Percentiles rank a stretch among this genome's conserved stretches.
Evolutionary conservation across 2,888 invertebrate species (phyloP).

Genomic region (Brachypterus glaber): DNA sequence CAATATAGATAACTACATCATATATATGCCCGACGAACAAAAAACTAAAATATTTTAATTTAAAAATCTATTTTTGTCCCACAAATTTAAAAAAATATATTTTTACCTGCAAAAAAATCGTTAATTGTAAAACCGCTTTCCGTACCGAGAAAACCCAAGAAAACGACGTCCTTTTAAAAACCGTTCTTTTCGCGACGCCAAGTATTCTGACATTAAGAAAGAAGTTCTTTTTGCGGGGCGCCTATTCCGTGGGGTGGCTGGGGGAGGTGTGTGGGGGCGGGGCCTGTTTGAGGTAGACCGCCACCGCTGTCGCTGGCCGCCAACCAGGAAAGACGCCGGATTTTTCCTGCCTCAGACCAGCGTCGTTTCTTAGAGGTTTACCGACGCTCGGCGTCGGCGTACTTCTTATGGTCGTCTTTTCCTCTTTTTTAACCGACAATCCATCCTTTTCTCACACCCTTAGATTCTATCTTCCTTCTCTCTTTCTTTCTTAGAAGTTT

Average conservation of each 20-base stretch:
- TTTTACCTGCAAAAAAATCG: too few relatives aligned
- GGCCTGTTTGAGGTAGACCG: slow-evolving; percentile 45
- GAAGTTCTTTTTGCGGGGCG: slow-evolving; percentile 34
- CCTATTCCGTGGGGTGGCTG: slow-evolving; percentile 28
- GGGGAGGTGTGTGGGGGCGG: slow-evolving; percentile 34
- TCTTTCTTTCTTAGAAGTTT: slow-evolving; percentile 24
- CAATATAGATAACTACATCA: too few relatives aligned
- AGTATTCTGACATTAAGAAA: slow-evolving; percentile 41
- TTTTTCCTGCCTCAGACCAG: slow-evolving; percentile 44
- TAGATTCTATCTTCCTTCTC: slow-evolving; percentile 15
- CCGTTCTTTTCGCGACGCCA: slow-evolving; percentile 40
- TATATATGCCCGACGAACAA: too few relatives aligned
- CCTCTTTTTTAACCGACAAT: slow-evolving; percentile 30
- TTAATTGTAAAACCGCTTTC: too few relatives aligned
- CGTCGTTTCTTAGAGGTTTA: slow-evolving; percentile 45
- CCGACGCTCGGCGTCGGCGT: slow-evolving; percentile 34
- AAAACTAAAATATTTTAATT: too few relatives aligned
- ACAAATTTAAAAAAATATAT: too few relatives aligned
- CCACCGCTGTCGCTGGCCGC: slow-evolving; percentile 42
- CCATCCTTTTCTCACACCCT: slow-evolving; percentile 21
- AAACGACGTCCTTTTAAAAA: too few relatives aligned
- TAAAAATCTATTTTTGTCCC: too few relatives aligned
- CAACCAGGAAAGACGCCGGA: slow-evolving; percentile 46
- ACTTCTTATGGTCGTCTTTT: slow-evolving; percentile 37
- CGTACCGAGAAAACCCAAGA: too few relatives aligned